A percentile compares a stretch with the other conserved stretches of the same genome.
These are phyloP conservation scores for Megatriorchis doriae DNA, from an alignment of 2,113 vertebrate genomes.

Conservation along the genomic window DNA sequence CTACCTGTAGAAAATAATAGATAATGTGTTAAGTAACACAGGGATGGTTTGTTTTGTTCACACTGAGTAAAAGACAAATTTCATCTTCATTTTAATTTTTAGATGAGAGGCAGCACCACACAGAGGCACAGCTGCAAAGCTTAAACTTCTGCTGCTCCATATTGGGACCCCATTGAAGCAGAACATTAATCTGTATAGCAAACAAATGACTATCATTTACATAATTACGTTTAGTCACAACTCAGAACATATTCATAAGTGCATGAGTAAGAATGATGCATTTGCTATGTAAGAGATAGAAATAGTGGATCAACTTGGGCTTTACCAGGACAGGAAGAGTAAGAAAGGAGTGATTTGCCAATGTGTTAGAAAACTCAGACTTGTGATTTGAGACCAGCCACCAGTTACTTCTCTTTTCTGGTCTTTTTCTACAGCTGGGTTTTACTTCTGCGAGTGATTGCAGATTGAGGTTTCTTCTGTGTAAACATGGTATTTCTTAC, in stretches of 20 bases:
- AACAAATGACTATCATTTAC: constrained; percentile 67
- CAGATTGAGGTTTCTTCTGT: background rate
- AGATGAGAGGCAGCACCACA: constrained; percentile 49
- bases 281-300: background rate
- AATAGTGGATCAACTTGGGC: background rate
- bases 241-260: constrained; percentile 56
- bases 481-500: background rate
- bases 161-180: constrained; percentile 56
- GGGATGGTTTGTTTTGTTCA: background rate
- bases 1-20: constrained; percentile 16
- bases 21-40: constrained; percentile 7
- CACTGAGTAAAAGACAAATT: constrained; percentile 44
- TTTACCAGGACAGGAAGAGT: background rate
- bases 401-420: background rate
- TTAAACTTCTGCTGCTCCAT: constrained; percentile 44
- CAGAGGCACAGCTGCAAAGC: constrained; percentile 57
- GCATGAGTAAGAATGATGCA: constrained; percentile 31
- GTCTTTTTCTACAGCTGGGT: background rate
- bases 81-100: constrained; percentile 49
- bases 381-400: background rate
- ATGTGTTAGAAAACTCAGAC: background rate
- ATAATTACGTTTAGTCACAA: constrained; percentile 66
- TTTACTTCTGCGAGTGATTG: background rate
- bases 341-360: background rate
- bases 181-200: constrained; percentile 65